Base-by-base conservation (phyloP, 2,888 invertebrate genomes). In the Pogonocherus hispidulus region DNA sequence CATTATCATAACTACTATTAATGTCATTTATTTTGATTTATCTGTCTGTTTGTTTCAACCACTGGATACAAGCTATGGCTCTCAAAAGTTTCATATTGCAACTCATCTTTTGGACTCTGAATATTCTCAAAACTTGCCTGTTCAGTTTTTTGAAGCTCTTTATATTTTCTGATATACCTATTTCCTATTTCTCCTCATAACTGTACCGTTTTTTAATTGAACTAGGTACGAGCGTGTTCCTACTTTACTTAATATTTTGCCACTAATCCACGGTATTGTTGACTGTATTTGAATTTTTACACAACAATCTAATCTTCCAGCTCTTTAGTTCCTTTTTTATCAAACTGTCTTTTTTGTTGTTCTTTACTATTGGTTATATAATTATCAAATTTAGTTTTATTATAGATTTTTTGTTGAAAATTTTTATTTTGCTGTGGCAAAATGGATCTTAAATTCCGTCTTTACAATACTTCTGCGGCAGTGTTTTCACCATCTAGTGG, bases 401-500 rank as follows among this genome's bases (percentile, higher is more conserved):
- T 57, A 20, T 35, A 49, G 8, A 27, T 27, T 47, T 49, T 51
- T 11, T 14, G 41, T 66, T 23, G 11, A 47, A 66, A 66, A 9
- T 62, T 44, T 46, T 18, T 63, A 18, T 67, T 8, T 27, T n/a
- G 8, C 11, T 67, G 18, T 1, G 63, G 67, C n/a, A 67, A 8
- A 16, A 67, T 1, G 3, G 20, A 23, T 70, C 73, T 71, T 49
- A 78, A 60, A 35, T 63, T 76, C 66, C 75, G 66, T 37, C 73
- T 76, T 74, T 75, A 74, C 37, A 75, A 63, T 20, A 75, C 14
- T 46, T 74, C 66, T 35, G 70, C 63, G 8, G 77, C 76, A 51
- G 75, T 62, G 27, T 76, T 72, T 69, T 74, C 57, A 14, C 67
- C 63, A 9, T 68, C 44, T 63, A 76, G 70, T 8, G 76, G 72